These are phyloP conservation scores for Cataglyphis altisquamis DNA, from an alignment of 2,888 invertebrate genomes.

Conservation along the genomic window DNA sequence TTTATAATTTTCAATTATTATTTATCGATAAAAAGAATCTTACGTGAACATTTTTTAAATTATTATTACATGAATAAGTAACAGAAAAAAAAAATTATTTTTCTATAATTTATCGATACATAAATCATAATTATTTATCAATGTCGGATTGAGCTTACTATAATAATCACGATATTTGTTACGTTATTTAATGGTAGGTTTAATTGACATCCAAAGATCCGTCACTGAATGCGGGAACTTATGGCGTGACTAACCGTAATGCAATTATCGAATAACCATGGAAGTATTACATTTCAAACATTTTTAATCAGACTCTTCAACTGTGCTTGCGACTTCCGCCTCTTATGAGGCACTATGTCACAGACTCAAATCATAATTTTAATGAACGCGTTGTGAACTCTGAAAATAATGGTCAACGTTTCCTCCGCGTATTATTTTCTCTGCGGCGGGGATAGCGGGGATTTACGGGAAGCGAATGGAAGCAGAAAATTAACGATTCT, in stretches of 20 bases:
- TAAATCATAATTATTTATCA: conserved; percentile 6
- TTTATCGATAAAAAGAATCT: neutral
- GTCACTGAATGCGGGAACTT: neutral
- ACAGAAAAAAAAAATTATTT: neutral
- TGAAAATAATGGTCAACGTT: conserved; percentile 86
- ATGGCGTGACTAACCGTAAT: neutral
- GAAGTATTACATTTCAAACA: neutral
- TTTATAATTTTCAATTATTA: neutral
- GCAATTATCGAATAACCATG: conserved; percentile 8
- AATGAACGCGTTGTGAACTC: conserved; percentile 81
- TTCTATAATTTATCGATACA: neutral
- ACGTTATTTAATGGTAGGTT: neutral
- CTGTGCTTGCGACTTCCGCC: neutral
- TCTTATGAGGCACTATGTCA: conserved; percentile 49
- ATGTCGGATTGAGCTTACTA: neutral
- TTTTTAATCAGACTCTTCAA: conserved; percentile 43
- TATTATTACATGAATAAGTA: neutral
- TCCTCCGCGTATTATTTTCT: conserved; percentile 86
- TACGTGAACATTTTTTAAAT: neutral
- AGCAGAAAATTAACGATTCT: conserved; percentile 86
- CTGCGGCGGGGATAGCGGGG: conserved; percentile 76
- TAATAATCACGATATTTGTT: neutral
- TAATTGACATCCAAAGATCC: neutral
- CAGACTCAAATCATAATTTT: conserved; percentile 77
- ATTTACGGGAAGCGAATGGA: conserved; percentile 86